Evolutionary conservation across 2,888 invertebrate genomes (phyloP), one percentile per base, ranked within the genome.

Genomic region (Abrostola tripartita): DNA sequence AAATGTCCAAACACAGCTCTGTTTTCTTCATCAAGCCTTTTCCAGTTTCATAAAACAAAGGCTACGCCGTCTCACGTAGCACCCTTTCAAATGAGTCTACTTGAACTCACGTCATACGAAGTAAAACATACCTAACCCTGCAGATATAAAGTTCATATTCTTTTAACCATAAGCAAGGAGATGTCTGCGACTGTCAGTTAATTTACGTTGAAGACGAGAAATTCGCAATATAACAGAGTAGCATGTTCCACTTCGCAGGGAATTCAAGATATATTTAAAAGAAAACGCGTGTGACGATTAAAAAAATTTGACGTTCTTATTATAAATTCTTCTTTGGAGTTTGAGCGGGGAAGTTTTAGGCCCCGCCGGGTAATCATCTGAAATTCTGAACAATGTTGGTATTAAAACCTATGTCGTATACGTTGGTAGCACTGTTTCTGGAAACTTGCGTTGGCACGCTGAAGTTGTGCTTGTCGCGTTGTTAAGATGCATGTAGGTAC

Each of bases 1-100:
- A 61, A 35, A 68, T 44, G 52, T 64, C 59, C 49, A 57, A 57
- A 55, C 51, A 64, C 55, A 71, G 54, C 52, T 41, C 60, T 59
- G 66, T 80, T 84, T 85, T 83, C 82, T 82, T 86, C 85, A 85
- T 86, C 82, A 83, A 81, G 82, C 81, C 85, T 84, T 87, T 86
- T 82, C 67, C 82, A 85, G 84, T 65, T 65, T 12, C 65, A 66
- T 76, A 60, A 71, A 79, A 83, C 84, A 86, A 85, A 79, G 76
- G 40, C 57, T 55, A 44, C 65, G 65, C 54, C 64, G 68, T 68
- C 65, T 69, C 65, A 61, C 67, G 59, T 69, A 55, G 68, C 67
- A 69, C 75, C 75, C 64, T 62, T 68, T 55, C 52, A 81, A 80
- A 82, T 75, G 70, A 78, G 63, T 73, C 67, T 71, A 74, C 67